Base-by-base conservation (phyloP, 1,140 invertebrate species). In the Ostrea denselamellosa region DNA sequence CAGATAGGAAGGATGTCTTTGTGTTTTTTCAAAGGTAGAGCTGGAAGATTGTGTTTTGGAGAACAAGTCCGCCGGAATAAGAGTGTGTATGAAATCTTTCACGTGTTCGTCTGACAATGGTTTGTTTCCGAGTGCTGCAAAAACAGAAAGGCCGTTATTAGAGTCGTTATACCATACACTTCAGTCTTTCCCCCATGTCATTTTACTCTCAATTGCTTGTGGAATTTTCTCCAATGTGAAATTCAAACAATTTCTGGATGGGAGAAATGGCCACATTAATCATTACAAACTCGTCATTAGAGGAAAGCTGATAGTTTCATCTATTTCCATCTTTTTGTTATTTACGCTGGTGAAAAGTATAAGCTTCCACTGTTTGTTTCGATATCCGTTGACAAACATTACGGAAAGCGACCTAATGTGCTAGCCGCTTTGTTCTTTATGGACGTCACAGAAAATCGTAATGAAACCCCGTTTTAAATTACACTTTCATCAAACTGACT, bases 31-130 rank as follows among this genome's bases (percentile, higher is more conserved):
- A 22, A 77, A 89, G 14, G 44, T 51, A 56, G 25, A 25, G 83
- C 25, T 85, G 17, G 25, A 34, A 56, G 86, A 17, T 56, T 83
- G 12, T 17, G 65, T 87, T 56, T 56, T 85, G 54, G 54, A 83
- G 54, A 89, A 83, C 14, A 89, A 87, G 62, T 86, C 86, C 22
- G 83, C 65, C 44, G 88, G 88, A 71, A 89, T 87, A 83, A 89
- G 85, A 4, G 65, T 89, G 68, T 89, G 88, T 51, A 89, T 87
- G 52, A 89, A 89, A 5, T 89, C 88, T 83, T 89, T 86, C 2
- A 89, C 83, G 14, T 89, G 85, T 22, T 85, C 83, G 82, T 84
- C 65, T 71, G 65, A 83, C 12, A 86, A 22, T 28, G 68, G 34
- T 19, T 22, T 77, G 53, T 85, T 68, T 25, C 28, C 68, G 25